These are phyloP conservation scores for Zeus faber DNA, from an alignment of 2,113 vertebrate genomes.

Conservation along the genomic window DNA sequence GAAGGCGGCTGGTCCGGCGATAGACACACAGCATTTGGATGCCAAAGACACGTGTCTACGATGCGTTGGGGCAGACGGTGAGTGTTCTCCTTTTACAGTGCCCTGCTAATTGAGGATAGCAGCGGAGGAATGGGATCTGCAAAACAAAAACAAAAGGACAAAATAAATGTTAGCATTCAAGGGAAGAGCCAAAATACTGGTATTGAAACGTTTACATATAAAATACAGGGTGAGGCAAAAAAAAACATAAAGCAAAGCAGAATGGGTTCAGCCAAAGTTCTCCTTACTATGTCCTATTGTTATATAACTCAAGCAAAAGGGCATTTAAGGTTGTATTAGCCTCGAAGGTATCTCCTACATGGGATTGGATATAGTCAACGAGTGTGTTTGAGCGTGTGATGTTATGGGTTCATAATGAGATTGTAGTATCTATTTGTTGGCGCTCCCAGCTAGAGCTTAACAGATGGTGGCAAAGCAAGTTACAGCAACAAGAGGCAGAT, in stretches of 20 bases:
- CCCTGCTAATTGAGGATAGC: slow-evolving; percentile 50
- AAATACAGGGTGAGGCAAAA: slow-evolving; percentile 15
- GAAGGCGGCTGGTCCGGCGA: slow-evolving; percentile 35
- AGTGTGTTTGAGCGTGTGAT: slow-evolving; percentile 32
- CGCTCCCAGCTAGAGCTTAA: slow-evolving; percentile 42
- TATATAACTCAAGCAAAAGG: slow-evolving; percentile 4
- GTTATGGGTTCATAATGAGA: slow-evolving; percentile 53
- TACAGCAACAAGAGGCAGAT: slow-evolving; percentile 62
- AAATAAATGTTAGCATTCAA: slow-evolving; percentile 30
- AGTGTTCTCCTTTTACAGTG: slow-evolving; percentile 46
- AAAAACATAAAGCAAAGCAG: slow-evolving; percentile 11
- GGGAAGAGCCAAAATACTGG: neutral
- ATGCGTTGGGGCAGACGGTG: slow-evolving; percentile 36
- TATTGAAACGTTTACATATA: slow-evolving; percentile 11
- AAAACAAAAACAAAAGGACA: slow-evolving; percentile 36
- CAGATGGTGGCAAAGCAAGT: slow-evolving; percentile 61
- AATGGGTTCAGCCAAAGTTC: slow-evolving; percentile 21
- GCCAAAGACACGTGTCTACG: slow-evolving; percentile 57
- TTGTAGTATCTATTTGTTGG: slow-evolving; percentile 38
- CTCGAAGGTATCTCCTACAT: slow-evolving; percentile 16
- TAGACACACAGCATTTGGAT: slow-evolving; percentile 54
- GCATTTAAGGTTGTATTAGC: slow-evolving; percentile 14
- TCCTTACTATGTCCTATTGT: slow-evolving; percentile 9
- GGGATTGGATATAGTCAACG: slow-evolving; percentile 31
- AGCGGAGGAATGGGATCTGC: slow-evolving; percentile 57